These are phyloP conservation scores for Junco hyemalis DNA, from an alignment of 2,113 vertebrate species.

Conservation along the genomic window DNA sequence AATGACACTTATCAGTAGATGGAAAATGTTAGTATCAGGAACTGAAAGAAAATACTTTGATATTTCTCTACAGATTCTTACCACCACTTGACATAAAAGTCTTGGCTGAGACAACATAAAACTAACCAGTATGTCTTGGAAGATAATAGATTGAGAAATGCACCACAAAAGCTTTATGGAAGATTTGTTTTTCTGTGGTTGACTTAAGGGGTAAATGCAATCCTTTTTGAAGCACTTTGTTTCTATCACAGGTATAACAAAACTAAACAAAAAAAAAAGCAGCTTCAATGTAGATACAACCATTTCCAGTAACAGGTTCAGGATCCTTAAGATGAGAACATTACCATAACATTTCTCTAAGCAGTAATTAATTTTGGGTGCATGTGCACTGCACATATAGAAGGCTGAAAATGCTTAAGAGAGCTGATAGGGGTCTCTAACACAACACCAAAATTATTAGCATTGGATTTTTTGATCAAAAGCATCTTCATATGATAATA, in stretches of 20 bases:
- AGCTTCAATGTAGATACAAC: background rate
- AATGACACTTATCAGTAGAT: constrained; percentile 1
- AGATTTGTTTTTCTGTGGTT: background rate
- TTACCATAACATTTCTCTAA: background rate
- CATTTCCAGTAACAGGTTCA: background rate
- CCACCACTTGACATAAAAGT: background rate
- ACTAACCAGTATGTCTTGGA: background rate
- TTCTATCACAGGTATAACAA: background rate
- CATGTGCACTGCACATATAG: background rate
- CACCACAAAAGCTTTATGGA: background rate
- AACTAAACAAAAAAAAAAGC: background rate
- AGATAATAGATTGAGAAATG: background rate
- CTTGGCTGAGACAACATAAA: constrained; percentile 45
- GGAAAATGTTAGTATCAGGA: background rate
- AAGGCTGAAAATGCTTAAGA: background rate
- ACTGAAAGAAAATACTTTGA: constrained; percentile 40
- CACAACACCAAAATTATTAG: background rate
- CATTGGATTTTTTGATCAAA: background rate
- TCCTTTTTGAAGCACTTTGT: background rate
- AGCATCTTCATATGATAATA: background rate
- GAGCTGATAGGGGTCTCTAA: background rate
- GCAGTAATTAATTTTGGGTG: background rate
- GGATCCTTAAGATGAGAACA: background rate
- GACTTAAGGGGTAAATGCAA: background rate
- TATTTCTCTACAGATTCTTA: constrained; percentile 59